A percentile compares a stretch with the other conserved stretches of the same genome.
Conservation (phyloP, 2,113 vertebrate species). For the Microtus oregoni region DNA sequence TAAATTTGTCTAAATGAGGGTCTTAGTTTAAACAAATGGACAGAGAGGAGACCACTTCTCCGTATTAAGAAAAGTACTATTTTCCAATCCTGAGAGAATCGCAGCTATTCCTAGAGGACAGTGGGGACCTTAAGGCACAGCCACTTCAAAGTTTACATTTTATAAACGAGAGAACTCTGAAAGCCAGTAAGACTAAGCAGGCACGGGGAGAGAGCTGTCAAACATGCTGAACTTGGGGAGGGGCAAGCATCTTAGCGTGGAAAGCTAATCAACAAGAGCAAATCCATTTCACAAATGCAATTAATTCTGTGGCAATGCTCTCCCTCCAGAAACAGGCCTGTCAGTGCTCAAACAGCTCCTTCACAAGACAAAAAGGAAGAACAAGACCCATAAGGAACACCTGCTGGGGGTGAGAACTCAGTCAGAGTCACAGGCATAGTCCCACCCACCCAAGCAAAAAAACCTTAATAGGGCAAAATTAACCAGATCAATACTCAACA, state of each 20-base stretch:
- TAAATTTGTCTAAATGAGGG: conserved; percentile 71
- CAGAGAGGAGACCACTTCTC: conserved; percentile 57
- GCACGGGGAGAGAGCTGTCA: not conserved
- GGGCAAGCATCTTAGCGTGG: conserved; percentile 5
- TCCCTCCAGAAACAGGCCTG: not conserved
- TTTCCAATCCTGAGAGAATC: conserved; percentile 41
- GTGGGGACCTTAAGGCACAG: not conserved
- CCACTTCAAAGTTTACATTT: conserved; percentile 32
- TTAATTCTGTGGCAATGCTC: conserved; percentile 29
- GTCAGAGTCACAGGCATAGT: not conserved
- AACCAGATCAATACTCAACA: conserved; percentile 6
- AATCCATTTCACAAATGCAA: conserved; percentile 35
- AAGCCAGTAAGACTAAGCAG: conserved; percentile 12
- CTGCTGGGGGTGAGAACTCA: conserved; percentile 48
- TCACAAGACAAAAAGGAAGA: conserved; percentile 59
- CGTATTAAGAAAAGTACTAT: not conserved
- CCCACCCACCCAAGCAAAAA: not conserved
- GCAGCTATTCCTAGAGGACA: conserved; percentile 47
- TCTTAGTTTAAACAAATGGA: conserved; percentile 47
- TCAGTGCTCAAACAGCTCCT: conserved; percentile 11
- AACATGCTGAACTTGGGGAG: not conserved
- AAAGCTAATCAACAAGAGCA: conserved; percentile 36
- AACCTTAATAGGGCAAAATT: conserved; percentile 32
- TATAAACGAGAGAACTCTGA: conserved; percentile 44
- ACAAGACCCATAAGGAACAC: not conserved